Base-by-base conservation (phyloP, 2,797 vertebrate species). In the Vespertilio murinus region DNA sequence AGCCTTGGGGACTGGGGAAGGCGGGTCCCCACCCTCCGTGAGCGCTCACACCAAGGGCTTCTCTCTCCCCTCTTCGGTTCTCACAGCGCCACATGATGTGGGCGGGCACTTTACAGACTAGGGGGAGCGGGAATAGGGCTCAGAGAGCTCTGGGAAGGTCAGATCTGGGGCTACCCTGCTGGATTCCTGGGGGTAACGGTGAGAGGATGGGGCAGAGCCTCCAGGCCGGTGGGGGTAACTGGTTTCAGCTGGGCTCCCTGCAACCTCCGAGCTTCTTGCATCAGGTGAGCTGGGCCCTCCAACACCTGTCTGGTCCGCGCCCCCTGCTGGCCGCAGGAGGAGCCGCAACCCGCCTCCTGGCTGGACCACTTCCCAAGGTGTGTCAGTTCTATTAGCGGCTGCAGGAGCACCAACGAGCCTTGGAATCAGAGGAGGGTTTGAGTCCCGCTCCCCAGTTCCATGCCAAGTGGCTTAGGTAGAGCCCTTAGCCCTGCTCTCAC, bases 261-360 rank as follows among this genome's bases (percentile, higher is more conserved):
- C 54, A 78, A 64, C 35, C 14, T 28, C 35, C 17, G 9, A 35
- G 42, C 25, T 14, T 8, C 14, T 79, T 80, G 85, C 47, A 42
- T 93, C 82, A 88, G 79, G 9, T 18, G 33, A 33, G 45, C 30
- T 1, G 9, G 2, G 18, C 3, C 25, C 22, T 45, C 59, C 2
- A 6, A 12, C 10, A 30, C 69, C 74, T n/a, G n/a, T 78, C 52
- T 33, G 54, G 35, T 35, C 3, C 8, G 18, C 20, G 18, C 96
- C 97, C 91, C 94, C 96, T 97, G 81, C 95, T 83, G 97, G 90
- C n/a, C 9, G 1, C 4, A 6, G 9, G n/a, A 38, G 49, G 67
- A 42, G 5, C 35, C 38, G 64, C 90, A 59, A 64, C 30, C n/a
- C n/a, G 20, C 65, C n/a, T 42, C 56, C 42, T 35, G 52, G 71